These are phyloP conservation scores for Capreolus pygargus DNA, from an alignment of 2,113 vertebrate genomes.

Conservation along the genomic window DNA sequence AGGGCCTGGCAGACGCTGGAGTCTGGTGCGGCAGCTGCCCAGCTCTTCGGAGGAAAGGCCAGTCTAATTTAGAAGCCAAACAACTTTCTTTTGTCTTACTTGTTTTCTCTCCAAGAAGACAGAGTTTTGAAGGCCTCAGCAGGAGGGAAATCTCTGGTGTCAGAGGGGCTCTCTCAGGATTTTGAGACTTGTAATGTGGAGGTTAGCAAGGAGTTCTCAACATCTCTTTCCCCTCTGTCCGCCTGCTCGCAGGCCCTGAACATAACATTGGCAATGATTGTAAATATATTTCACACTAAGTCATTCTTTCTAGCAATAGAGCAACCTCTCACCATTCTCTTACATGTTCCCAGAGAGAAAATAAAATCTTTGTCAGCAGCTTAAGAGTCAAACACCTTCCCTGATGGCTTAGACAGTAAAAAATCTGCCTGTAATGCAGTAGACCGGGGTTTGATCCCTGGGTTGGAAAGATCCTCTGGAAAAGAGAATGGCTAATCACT, in stretches of 20 bases:
- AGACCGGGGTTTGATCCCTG: background rate
- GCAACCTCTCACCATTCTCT: background rate
- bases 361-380: background rate
- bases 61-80: slow-evolving; percentile 30
- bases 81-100: slow-evolving; percentile 30
- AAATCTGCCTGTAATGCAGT: background rate
- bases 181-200: background rate
- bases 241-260: background rate
- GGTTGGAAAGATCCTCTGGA: background rate
- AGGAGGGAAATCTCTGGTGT: background rate
- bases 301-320: background rate
- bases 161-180: background rate
- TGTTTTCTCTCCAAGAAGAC: slow-evolving; percentile 38
- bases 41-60: background rate
- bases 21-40: background rate
- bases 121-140: slow-evolving; percentile 7
- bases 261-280: background rate
- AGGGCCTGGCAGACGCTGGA: background rate
- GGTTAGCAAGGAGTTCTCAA: background rate
- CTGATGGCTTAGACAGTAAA: background rate
- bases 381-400: background rate
- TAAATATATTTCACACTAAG: slow-evolving; percentile 20
- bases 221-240: background rate
- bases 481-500: background rate
- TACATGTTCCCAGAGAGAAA: background rate